Evolutionary conservation across 2,113 vertebrate species (phyloP).

Genomic region (Catagonus wagneri): DNA sequence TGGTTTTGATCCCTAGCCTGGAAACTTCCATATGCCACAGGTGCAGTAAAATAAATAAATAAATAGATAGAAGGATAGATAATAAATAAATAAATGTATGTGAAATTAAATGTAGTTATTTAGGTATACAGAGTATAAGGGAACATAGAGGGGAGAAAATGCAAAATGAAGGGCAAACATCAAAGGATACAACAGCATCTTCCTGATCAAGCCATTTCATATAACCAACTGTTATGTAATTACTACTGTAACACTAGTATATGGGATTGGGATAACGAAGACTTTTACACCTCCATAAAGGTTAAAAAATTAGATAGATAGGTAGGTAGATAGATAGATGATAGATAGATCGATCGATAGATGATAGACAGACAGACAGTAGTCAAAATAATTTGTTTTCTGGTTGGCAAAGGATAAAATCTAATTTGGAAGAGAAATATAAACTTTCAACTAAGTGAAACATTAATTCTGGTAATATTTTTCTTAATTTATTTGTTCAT

Average conservation of each 20-base stretch:
- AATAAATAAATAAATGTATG: no score
- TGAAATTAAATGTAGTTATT: background rate
- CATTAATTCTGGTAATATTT: background rate
- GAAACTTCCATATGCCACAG: no score
- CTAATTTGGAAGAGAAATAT: constrained; percentile 15
- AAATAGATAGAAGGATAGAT: no score
- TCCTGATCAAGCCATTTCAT: background rate
- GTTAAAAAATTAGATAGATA: background rate
- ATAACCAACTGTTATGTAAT: background rate
- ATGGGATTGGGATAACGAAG: background rate
- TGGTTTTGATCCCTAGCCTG: no score
- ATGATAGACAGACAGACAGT: no score
- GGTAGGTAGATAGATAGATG: background rate
- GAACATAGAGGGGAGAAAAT: background rate
- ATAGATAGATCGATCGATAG: no score
- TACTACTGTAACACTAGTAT: background rate
- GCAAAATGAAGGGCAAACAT: background rate
- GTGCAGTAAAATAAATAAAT: background rate
- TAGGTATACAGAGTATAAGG: background rate
- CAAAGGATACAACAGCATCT: background rate
- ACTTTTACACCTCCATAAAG: background rate
- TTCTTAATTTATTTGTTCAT: background rate
- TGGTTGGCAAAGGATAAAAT: background rate
- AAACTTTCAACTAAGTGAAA: background rate
- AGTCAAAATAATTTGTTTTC: constrained; percentile 9